Percentiles rank a stretch among this genome's conserved stretches.
These are phyloP conservation scores for Esperia sulphurella DNA, from an alignment of 2,888 invertebrate species.

Conservation along the genomic window DNA sequence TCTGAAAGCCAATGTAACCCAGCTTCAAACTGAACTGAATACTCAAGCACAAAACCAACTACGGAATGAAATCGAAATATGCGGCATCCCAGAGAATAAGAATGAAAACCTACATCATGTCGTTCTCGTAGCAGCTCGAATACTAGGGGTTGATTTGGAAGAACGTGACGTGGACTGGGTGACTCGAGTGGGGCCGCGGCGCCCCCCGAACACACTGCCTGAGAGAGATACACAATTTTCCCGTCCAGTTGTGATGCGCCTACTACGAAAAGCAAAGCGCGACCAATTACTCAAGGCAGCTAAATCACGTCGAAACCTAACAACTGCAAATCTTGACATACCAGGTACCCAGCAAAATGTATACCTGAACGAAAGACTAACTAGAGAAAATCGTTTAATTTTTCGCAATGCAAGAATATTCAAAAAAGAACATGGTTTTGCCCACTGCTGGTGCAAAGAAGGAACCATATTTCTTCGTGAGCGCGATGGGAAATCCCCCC, in stretches of 20 bases:
- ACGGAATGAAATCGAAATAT: not conserved
- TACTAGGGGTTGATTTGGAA: not conserved
- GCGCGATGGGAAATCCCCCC: too few relatives aligned
- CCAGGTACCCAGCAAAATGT: too few relatives aligned
- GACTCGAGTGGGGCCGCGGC: not conserved
- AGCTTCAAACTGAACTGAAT: not conserved
- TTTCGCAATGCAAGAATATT: too few relatives aligned
- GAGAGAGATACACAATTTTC: too few relatives aligned
- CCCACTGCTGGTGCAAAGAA: too few relatives aligned
- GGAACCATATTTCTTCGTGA: too few relatives aligned
- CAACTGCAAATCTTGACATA: not conserved
- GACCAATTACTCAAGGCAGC: not conserved
- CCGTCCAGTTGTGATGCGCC: not conserved
- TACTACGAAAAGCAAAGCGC: not conserved
- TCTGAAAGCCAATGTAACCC: not conserved
- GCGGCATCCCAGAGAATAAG: not conserved
- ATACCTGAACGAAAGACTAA: not conserved
- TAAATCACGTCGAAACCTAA: not conserved
- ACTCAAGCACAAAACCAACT: not conserved
- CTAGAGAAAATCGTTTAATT: not conserved
- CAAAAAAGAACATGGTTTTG: too few relatives aligned
- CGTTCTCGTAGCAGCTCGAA: not conserved
- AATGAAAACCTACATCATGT: not conserved
- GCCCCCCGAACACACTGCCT: not conserved
- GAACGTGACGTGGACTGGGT: not conserved